These are phyloP conservation scores for Aspidiotus rigidus DNA, from an alignment of 2,888 invertebrate genomes.

Conservation along the genomic window DNA sequence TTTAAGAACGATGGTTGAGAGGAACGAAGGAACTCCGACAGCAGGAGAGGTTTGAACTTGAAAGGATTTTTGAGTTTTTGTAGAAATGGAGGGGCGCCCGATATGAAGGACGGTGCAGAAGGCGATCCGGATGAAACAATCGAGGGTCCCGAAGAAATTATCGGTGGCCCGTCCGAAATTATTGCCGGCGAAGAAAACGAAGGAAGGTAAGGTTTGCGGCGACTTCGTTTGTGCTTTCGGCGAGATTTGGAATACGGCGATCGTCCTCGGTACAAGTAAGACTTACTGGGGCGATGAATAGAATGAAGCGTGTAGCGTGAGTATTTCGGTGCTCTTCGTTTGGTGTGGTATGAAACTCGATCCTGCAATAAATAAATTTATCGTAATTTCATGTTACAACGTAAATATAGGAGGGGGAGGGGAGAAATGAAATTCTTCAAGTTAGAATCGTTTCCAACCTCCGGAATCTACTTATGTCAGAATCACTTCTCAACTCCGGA, in stretches of 20 bases:
- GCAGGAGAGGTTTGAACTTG: background rate
- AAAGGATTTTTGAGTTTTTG: background rate
- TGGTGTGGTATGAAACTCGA: slow-evolving; percentile 2
- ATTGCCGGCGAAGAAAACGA: background rate
- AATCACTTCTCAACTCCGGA: no score
- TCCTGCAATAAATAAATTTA: background rate
- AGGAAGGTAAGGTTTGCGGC: background rate
- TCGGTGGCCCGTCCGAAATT: background rate
- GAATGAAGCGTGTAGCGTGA: background rate
- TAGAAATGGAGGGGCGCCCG: background rate
- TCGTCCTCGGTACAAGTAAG: background rate
- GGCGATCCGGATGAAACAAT: background rate
- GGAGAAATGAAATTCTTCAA: no score
- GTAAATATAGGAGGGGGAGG: no score
- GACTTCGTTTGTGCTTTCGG: background rate
- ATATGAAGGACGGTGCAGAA: background rate
- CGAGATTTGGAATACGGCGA: background rate
- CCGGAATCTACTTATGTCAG: no score
- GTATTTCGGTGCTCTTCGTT: background rate
- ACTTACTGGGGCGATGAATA: background rate
- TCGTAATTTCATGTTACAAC: no score
- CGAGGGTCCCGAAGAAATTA: background rate
- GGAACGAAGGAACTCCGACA: background rate
- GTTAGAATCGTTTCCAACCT: no score
- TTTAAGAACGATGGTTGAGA: background rate